phyloP scores from a whole-genome alignment of 2,797 vertebrate genomes.

The Choloepus didactylus region DNA sequence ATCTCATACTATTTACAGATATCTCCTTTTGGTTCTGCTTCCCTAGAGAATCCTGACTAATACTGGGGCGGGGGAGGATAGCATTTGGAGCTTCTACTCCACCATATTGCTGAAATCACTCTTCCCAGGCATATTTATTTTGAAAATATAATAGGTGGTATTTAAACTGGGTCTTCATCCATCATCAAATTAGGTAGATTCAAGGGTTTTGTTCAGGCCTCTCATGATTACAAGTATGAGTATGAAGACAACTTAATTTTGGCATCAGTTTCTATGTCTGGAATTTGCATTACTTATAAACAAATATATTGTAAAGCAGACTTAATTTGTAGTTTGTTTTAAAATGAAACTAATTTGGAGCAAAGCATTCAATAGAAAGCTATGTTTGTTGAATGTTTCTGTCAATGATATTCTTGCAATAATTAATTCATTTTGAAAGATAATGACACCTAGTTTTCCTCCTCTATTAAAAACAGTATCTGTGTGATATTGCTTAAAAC shows the following conservation, averaged over 20 bases:
- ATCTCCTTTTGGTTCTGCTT: too few species aligned
- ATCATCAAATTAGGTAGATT: not conserved
- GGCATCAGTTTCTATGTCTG: not conserved
- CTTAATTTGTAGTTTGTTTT: not conserved
- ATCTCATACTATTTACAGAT: too few species aligned
- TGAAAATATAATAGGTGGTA: not conserved
- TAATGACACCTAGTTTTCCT: too few species aligned
- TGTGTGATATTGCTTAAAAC: not conserved
- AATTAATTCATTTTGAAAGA: too few species aligned
- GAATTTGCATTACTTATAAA: not conserved
- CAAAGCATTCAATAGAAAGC: too few species aligned
- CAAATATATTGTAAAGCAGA: not conserved
- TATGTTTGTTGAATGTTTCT: too few species aligned
- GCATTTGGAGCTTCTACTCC: too few species aligned
- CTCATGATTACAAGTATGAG: not conserved
- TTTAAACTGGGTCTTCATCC: not conserved
- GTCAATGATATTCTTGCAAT: too few species aligned
- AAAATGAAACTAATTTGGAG: not conserved
- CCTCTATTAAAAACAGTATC: not conserved
- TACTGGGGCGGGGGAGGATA: too few species aligned
- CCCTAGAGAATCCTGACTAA: too few species aligned
- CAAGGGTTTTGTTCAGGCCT: not conserved
- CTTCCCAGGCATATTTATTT: not conserved
- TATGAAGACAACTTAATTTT: not conserved
- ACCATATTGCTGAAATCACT: too few species aligned